A percentile compares a stretch with the other conserved stretches of the same genome.
Conservation (phyloP, 35 echinoderm and acorn worm species). For the Apostichopus japonicus region DNA sequence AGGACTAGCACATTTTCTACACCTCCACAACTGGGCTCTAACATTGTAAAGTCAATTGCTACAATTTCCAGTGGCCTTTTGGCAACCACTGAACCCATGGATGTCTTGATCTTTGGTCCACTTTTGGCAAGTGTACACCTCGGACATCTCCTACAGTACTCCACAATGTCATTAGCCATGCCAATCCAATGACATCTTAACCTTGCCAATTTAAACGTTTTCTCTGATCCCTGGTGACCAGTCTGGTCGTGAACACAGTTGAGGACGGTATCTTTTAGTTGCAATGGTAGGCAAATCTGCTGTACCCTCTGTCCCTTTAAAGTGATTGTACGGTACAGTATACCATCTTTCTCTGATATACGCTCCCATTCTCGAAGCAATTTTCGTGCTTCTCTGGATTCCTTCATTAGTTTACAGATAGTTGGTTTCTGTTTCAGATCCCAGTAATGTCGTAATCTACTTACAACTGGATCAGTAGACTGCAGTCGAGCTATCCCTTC, state of each 20-base stretch:
- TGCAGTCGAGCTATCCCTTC: neutral
- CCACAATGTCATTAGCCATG: constrained; percentile 11
- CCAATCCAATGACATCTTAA: constrained; percentile 47
- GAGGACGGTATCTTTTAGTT: constrained; percentile 40
- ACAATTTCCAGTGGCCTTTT: constrained; percentile 40
- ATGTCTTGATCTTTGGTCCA: constrained; percentile 9
- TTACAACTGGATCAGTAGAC: neutral
- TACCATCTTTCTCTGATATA: constrained; percentile 7
- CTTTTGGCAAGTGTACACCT: constrained; percentile 43
- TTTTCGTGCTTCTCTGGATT: constrained; percentile 17
- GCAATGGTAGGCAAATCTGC: constrained; percentile 53
- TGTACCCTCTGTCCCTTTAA: neutral
- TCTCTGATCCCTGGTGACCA: constrained; percentile 69
- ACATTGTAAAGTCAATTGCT: constrained; percentile 53
- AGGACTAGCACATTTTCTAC: constrained; percentile 52
- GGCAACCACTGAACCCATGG: constrained; percentile 17
- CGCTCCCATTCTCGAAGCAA: constrained; percentile 49
- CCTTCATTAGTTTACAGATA: neutral
- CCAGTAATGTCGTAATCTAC: constrained; percentile 17
- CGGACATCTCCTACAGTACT: constrained; percentile 24
- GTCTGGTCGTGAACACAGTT: constrained; percentile 44
- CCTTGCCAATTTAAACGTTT: constrained; percentile 41
- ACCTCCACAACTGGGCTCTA: constrained; percentile 14
- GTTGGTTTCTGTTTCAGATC: neutral
- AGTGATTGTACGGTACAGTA: constrained; percentile 37